phyloP scores from a whole-genome alignment of 2,113 vertebrate species.

The Caranx ignobilis region DNA sequence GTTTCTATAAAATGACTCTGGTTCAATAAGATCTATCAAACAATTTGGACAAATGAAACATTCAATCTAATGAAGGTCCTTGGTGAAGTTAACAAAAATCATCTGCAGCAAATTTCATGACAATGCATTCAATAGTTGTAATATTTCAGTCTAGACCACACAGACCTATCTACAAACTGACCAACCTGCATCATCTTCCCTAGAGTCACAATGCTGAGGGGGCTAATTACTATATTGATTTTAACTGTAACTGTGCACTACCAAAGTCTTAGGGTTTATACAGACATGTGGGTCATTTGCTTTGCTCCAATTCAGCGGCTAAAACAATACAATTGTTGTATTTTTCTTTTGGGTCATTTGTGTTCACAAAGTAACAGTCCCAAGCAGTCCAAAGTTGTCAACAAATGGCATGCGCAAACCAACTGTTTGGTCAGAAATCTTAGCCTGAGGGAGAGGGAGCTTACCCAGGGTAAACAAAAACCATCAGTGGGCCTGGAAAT shows the following conservation, averaged over 20 bases:
- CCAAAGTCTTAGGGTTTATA: background rate
- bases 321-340: too few species aligned
- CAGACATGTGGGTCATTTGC: too few species aligned
- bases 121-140: background rate
- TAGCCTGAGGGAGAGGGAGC: too few species aligned
- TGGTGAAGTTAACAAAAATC: background rate
- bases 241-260: background rate
- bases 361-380: too few species aligned
- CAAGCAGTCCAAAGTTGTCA: too few species aligned
- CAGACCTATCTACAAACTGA: background rate
- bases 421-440: too few species aligned
- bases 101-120: background rate
- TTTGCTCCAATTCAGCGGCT: too few species aligned
- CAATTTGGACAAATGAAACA: background rate
- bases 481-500: too few species aligned
- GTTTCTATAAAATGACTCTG: background rate
- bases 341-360: too few species aligned
- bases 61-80: background rate
- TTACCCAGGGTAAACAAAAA: too few species aligned
- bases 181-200: background rate
- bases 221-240: conserved; percentile 12
- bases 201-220: background rate
- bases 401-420: too few species aligned
- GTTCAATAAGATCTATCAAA: background rate
- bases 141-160: background rate